phyloP scores from a whole-genome alignment of 2,797 vertebrate genomes.

The Kryptopterus vitreolus region DNA sequence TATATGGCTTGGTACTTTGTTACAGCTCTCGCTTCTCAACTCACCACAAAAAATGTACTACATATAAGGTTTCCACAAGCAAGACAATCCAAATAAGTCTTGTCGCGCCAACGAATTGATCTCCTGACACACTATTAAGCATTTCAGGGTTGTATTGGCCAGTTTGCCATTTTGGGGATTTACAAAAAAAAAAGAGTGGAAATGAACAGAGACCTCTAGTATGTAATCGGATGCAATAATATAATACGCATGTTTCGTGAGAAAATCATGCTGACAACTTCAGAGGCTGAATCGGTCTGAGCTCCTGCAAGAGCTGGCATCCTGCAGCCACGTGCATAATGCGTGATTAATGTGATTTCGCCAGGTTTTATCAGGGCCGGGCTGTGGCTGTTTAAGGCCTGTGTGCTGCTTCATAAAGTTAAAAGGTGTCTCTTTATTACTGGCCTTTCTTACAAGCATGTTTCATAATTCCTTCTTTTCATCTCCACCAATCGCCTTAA shows the following conservation, averaged over 20 bases:
- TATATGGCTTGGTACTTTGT: background rate
- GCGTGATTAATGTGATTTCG: slow-evolving; percentile 76
- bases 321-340: slow-evolving; percentile 55
- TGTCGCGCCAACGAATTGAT: background rate
- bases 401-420: slow-evolving; percentile 67
- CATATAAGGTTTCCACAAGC: background rate
- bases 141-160: slow-evolving; percentile 6
- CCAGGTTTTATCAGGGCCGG: slow-evolving; percentile 68
- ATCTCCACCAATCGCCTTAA: slow-evolving; percentile 72
- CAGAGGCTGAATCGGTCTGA: slow-evolving; percentile 52
- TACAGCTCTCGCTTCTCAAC: background rate
- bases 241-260: slow-evolving; percentile 43
- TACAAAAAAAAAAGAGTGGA: slow-evolving; percentile 3
- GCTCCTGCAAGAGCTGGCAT: slow-evolving; percentile 49
- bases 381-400: slow-evolving; percentile 75
- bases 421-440: slow-evolving; percentile 71
- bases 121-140: background rate
- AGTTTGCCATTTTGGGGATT: slow-evolving; percentile 36
- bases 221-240: slow-evolving; percentile 38
- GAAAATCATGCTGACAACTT: slow-evolving; percentile 58
- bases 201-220: slow-evolving; percentile 3
- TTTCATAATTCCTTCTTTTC: slow-evolving; percentile 76
- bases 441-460: slow-evolving; percentile 65
- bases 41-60: background rate
- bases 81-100: background rate